Evolutionary conservation across 2,797 vertebrate species (phyloP).

Genomic region (Bovichtus variegatus): DNA sequence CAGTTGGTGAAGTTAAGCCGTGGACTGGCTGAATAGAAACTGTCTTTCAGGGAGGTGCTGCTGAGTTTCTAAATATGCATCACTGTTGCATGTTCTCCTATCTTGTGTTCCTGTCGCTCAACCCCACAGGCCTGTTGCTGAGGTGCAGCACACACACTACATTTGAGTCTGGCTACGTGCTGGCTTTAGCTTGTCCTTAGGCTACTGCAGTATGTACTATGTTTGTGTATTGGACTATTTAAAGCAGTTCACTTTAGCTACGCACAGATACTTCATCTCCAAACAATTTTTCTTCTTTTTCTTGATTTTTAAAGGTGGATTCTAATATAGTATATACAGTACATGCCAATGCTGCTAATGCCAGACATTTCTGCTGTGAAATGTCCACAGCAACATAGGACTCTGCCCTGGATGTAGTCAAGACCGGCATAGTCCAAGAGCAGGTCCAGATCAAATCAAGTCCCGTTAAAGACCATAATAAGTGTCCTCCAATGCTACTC

Average conservation of each 20-base stretch:
- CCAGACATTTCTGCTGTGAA: neutral
- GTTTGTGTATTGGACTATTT: neutral
- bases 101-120: neutral
- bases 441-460: no score
- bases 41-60: neutral
- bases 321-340: neutral
- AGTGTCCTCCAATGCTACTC: no score
- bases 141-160: neutral
- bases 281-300: neutral
- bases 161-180: neutral
- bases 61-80: no score
- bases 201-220: neutral
- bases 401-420: neutral
- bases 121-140: neutral
- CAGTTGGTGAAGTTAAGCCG: neutral
- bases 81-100: neutral
- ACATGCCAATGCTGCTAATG: neutral
- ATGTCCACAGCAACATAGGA: neutral
- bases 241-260: neutral
- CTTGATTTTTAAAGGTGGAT: neutral
- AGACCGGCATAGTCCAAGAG: no score
- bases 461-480: no score
- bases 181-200: neutral
- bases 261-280: neutral
- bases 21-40: neutral